Evolutionary conservation across 2,888 invertebrate species (phyloP), one percentile per base, ranked within the genome.

Genomic region (Hydroisotoma schaefferi): DNA sequence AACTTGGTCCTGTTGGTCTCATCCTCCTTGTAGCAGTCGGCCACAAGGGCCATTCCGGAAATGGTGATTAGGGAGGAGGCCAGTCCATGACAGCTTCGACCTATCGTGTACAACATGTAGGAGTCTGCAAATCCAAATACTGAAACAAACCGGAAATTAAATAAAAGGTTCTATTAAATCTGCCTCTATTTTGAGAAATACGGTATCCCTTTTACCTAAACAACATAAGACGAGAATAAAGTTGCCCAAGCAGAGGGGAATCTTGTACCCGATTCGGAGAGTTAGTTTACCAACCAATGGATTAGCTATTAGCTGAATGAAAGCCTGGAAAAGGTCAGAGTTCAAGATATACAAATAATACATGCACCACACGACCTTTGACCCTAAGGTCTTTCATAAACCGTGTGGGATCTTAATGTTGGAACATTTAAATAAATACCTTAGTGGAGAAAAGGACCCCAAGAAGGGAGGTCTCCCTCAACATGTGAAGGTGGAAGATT

Each of bases 51-150:
- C 87, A 91, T 87, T 37, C 90, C 90, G 79, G 71, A 60, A 59
- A 90, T 86, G 20, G 86, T 84, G 59, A 88, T 84, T 69, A 88
- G 87, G 0, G 90, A 85, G 1, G 90, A 90, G 10, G 88, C 87
- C 55, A 89, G 79, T 1, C 90, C 91, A 75, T 91, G 90, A 18
- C 89, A 77, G 52, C 87, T 85, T 63, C 91, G 79, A 0, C 89
- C 90, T 49, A 87, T 73, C 67, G 90, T 81, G 64, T 90, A 78
- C 2, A 84, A 77, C 57, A 80, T 78, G 76, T 87, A 89, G 2
- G 84, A 83, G 74, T 85, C 83, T 1, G 87, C 87, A 70, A 86
- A 82, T 2, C 88, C 86, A 77, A 87, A 90, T 62, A 87, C 90
- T 90, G 75, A 23, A 78, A 77, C 63, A 58, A 49, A n/a, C n/a